These are phyloP conservation scores for Sebastes minor DNA, from an alignment of 2,797 vertebrate species.

Conservation along the genomic window DNA sequence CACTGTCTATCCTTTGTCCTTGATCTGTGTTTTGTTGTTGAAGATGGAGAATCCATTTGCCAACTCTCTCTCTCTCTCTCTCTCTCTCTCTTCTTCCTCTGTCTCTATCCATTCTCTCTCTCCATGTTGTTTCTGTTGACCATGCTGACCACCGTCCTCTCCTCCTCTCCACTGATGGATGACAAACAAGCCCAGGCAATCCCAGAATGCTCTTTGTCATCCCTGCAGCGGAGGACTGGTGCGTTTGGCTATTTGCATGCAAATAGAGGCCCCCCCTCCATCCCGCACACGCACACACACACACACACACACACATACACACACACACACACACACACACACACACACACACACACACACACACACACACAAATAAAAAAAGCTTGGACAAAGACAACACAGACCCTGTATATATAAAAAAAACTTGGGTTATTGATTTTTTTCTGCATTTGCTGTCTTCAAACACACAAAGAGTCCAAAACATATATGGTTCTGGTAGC, in stretches of 20 bases:
- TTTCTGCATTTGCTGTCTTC: not conserved
- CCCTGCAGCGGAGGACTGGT: slow-evolving; percentile 43
- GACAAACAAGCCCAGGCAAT: slow-evolving; percentile 61
- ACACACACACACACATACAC: too few relatives aligned
- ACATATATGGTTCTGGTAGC: slow-evolving; percentile 39
- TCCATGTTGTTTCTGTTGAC: not conserved
- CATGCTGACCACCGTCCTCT: slow-evolving; percentile 13
- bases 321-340: slow-evolving; percentile 1
- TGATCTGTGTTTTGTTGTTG: slow-evolving; percentile 32
- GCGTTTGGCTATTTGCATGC: slow-evolving; percentile 74
- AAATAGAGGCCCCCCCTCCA: slow-evolving; percentile 49
- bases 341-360: not conserved
- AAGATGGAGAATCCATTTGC: slow-evolving; percentile 22
- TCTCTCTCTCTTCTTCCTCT: not conserved
- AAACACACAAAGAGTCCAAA: slow-evolving; percentile 8
- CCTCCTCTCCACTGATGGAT: slow-evolving; percentile 33
- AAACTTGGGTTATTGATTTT: slow-evolving; percentile 32
- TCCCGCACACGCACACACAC: not conserved
- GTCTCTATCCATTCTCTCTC: not conserved
- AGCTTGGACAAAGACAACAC: slow-evolving; percentile 15
- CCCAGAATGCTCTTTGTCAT: slow-evolving; percentile 74
- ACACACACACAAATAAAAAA: not conserved
- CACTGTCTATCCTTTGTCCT: slow-evolving; percentile 18
- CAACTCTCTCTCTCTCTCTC: not conserved
- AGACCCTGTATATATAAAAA: not conserved